Conservation (phyloP, 2,797 vertebrate species). For the Meriones psammophilus region DNA sequence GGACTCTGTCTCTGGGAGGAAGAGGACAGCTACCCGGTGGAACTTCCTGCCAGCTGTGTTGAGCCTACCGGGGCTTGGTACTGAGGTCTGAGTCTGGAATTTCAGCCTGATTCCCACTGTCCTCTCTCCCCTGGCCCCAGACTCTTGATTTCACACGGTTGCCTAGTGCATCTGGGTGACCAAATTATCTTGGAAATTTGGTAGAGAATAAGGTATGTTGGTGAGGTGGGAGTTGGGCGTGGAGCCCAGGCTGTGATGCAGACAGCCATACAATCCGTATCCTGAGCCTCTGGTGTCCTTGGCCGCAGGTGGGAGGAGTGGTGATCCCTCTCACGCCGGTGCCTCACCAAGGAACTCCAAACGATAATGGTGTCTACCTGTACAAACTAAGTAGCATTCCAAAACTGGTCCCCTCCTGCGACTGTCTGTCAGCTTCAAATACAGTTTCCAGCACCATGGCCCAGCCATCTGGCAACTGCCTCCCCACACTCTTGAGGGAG, state of each 20-base stretch:
- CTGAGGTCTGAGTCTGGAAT: not conserved
- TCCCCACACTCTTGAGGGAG: not conserved
- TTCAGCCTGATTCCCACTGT: not conserved
- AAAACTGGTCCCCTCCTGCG: not conserved
- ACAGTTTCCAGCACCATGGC: accelerated
- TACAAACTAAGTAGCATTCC: not conserved
- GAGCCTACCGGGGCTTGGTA: not conserved
- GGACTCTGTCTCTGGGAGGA: not conserved
- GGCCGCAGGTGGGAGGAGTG: too few species aligned
- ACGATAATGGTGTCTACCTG: not conserved
- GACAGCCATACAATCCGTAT: not conserved
- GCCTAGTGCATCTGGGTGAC: not conserved
- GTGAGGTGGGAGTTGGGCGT: not conserved
- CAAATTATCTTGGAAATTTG: not conserved
- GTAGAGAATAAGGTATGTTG: not conserved
- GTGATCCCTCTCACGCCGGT: not conserved
- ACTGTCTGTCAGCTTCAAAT: not conserved
- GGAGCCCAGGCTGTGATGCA: not conserved
- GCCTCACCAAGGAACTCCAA: not conserved
- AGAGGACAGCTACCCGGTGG: not conserved
- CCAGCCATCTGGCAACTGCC: not conserved
- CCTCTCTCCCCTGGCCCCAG: too few species aligned
- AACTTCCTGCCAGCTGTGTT: not conserved
- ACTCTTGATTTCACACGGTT: not conserved
- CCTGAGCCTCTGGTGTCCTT: not conserved